phyloP scores from a whole-genome alignment of 2,113 vertebrate genomes.

The Chlorocebus sabaeus region DNA sequence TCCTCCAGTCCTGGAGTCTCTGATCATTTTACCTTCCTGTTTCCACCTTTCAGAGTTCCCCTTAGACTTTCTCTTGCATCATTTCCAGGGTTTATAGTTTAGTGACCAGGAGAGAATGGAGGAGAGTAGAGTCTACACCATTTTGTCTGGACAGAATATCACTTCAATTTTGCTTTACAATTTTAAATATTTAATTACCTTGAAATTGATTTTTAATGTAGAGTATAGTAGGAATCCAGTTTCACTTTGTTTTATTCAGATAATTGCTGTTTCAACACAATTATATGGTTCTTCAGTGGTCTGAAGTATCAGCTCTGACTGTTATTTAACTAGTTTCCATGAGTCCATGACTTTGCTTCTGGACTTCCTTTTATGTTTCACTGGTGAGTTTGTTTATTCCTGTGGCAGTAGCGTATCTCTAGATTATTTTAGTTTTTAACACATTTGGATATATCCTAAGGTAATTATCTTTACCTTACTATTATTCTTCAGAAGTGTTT shows the following conservation, averaged over 20 bases:
- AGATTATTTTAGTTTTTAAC: background rate
- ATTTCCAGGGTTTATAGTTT: background rate
- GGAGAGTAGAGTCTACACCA: background rate
- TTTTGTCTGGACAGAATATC: background rate
- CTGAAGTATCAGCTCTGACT: background rate
- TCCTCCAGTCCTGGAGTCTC: background rate
- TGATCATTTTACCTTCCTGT: background rate
- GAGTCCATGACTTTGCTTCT: background rate
- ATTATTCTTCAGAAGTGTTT: background rate
- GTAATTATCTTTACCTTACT: background rate
- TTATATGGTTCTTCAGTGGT: background rate
- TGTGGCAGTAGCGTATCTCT: background rate
- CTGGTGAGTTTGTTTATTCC: background rate
- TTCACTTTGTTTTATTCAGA: background rate
- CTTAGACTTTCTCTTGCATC: background rate
- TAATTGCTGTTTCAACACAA: background rate
- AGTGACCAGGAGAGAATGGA: background rate
- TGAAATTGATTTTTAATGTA: background rate
- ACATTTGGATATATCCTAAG: background rate
- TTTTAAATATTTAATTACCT: constrained; percentile 2
- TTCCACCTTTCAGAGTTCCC: background rate
- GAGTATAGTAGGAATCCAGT: background rate
- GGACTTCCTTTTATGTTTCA: background rate
- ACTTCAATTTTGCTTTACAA: constrained; percentile 2
- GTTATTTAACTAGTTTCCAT: background rate